Evolutionary conservation across 1,140 invertebrate species (phyloP).

Genomic region (Geopemphigus sp.): DNA sequence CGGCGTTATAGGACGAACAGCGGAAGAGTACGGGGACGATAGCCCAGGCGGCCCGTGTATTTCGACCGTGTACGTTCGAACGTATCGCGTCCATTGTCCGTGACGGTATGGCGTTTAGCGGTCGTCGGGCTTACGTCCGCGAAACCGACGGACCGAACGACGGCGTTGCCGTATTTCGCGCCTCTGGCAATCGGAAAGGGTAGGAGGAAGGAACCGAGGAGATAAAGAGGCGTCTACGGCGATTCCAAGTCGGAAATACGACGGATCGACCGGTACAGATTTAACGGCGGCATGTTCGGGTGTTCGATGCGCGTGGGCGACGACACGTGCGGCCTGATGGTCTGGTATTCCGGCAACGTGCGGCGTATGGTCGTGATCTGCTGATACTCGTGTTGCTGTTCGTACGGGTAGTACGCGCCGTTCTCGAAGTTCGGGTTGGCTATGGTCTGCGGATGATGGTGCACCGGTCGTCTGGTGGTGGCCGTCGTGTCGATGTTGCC

Average conservation of each 20-base stretch:
- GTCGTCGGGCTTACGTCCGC: too few relatives aligned
- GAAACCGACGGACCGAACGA: too few relatives aligned
- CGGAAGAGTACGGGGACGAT: too few relatives aligned
- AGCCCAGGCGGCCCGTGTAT: too few relatives aligned
- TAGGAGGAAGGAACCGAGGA: too few relatives aligned
- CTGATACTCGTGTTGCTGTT: conserved; percentile 35
- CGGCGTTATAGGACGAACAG: too few relatives aligned
- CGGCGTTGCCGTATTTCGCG: too few relatives aligned
- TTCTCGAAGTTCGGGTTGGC: conserved; percentile 47
- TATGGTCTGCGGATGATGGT: conserved; percentile 40
- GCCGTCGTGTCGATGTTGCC: conserved; percentile 64
- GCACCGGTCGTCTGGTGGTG: conserved; percentile 33
- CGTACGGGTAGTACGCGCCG: conserved; percentile 41
- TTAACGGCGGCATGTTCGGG: conserved; percentile 73
- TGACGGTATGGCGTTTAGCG: too few relatives aligned
- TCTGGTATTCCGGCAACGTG: conserved; percentile 60
- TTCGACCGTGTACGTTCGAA: too few relatives aligned
- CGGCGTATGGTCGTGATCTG: conserved; percentile 31
- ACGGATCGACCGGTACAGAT: conserved; percentile 59
- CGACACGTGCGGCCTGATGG: conserved; percentile 62
- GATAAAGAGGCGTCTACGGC: conserved; percentile 8
- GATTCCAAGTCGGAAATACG: conserved; percentile 37
- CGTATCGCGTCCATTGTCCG: too few relatives aligned
- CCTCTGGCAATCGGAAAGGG: too few relatives aligned
- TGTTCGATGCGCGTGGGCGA: conserved; percentile 77